Conservation (phyloP, 2,113 vertebrate species). For the Sorex araneus region DNA sequence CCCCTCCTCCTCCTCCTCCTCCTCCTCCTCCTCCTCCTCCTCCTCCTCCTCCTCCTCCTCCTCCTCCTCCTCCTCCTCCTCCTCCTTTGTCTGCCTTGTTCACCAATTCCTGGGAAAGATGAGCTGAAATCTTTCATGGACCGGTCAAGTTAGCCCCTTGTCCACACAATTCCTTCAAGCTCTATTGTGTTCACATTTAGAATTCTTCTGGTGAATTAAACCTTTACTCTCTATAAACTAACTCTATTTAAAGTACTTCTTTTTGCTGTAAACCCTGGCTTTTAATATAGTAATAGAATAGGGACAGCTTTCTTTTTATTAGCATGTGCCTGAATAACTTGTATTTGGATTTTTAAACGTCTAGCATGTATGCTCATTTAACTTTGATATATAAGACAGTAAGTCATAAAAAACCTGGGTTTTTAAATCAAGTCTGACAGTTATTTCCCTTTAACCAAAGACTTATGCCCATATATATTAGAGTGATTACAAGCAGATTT, state of each 20-base stretch:
- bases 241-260: background rate
- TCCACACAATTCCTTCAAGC: slow-evolving; percentile 16
- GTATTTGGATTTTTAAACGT: background rate
- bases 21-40: background rate
- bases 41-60: too few species aligned
- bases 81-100: background rate
- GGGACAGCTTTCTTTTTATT: background rate
- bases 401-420: background rate
- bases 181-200: background rate
- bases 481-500: background rate
- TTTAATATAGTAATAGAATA: background rate
- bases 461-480: background rate
- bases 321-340: background rate
- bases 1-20: background rate
- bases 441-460: background rate
- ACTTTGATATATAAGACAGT: background rate
- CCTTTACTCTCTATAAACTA: background rate
- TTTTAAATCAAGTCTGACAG: background rate
- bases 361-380: background rate
- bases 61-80: background rate
- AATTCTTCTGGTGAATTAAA: background rate
- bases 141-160: background rate
- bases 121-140: background rate
- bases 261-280: background rate
- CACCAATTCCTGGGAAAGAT: background rate